Evolutionary conservation across 2,888 invertebrate genomes (phyloP), one percentile per base, ranked within the genome.

Genomic region (Harmothoe impar): DNA sequence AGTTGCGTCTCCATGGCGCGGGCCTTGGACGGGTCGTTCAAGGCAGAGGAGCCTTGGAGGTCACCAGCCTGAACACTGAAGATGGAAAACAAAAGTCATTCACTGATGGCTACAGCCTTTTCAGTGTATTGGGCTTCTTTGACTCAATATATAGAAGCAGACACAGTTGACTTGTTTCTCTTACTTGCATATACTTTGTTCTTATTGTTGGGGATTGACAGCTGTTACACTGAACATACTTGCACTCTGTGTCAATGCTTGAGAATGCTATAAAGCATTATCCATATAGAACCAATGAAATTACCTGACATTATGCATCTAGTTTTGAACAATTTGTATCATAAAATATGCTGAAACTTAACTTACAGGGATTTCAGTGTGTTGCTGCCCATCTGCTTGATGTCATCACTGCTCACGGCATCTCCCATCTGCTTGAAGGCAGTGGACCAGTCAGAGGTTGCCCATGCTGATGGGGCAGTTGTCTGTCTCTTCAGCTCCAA

Each of bases 351-450:
- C 51, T 51, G n/a, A n/a, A 89, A 62, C 17, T 62, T 62, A n/a
- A 90, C 90, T 90, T 54, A 90, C 90, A 81, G 81, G 12, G 54
- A 7, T 31, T 81, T 52, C 51, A 90, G 33, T 17, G 81, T 81
- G 31, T 81, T 17, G 29, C 51, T 35, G 29, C 68, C 54, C 56
- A 90, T 90, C 17, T 25, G 33, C 12, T 52, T 51, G 29, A 90
- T 90, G 35, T 90, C 90, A 52, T 25, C 17, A 35, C 29, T 33
- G 29, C n/a, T 54, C 15, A 90, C 12, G 33, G 52, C 90, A 51
- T 25, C 29, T 0, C 52, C 31, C 35, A 81, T 54, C 31, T 29
- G 51, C 23, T 54, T 52, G 23, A 81, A 23, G 33, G 81, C n/a
- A n/a, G 23, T 33, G 12, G 25, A 25, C 54, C 78, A 51, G 33